Evolutionary conservation across 92 coral and sea anemone species (phyloP), one percentile per base, ranked within the genome.

Genomic region (Palythoa caribaeorum): DNA sequence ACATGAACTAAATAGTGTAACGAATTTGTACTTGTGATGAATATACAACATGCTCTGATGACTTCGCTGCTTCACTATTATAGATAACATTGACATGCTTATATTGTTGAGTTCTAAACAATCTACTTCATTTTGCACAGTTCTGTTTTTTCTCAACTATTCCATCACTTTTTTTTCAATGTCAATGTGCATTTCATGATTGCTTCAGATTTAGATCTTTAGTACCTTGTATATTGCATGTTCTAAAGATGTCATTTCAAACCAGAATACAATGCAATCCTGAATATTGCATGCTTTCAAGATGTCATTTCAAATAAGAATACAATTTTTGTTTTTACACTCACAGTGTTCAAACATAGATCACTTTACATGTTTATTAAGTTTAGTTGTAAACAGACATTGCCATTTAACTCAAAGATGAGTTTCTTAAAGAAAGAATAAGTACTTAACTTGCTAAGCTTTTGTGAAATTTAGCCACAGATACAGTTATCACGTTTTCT

Each of bases 391-490:
- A 66, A 44, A 47, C 86, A 81, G 11, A 20, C 57, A 47, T 63
- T 47, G 4, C 5, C 28, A 3, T 14, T 65, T 11, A 65, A 21
- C 39, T 81, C 19, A 16, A 44, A 47, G 74, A 65, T 13, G 19
- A 9, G 35, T 39, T 65, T 65, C 28, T 28, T 11, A 38, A 71
- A 16, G 17, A 44, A 63, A 35, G 63, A 40, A 66, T 5, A 1
- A 38, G 38, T 65, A 59, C 73, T 10, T 40, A n/a, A 62, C 53
- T 40, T 66, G 19, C 11, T 44, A 80, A 21, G 74, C 40, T 65
- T 12, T 4, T 65, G 17, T 36, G 51, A n/a, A 65, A 80, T 39
- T 44, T 19, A 80, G 62, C 85, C 85, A 80, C 85, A 80, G 85
- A 80, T 73, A 39, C 12, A n/a, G 54, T 80, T 50, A 65, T 60